These are phyloP conservation scores for Heliconius congener DNA, from an alignment of 1,140 invertebrate species.

Conservation along the genomic window DNA sequence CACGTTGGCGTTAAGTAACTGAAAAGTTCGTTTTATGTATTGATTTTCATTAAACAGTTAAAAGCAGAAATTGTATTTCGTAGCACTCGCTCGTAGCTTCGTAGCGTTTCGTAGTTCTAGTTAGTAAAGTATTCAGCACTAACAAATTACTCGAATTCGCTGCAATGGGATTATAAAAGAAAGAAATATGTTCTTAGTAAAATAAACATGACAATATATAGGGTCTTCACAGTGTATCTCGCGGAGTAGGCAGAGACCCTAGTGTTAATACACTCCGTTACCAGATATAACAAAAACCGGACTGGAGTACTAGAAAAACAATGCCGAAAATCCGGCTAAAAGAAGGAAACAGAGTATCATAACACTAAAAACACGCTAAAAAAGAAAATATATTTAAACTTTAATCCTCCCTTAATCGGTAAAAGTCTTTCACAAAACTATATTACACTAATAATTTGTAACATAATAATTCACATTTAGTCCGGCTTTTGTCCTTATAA, in stretches of 20 bases:
- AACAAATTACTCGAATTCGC: neutral
- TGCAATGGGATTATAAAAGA: no score
- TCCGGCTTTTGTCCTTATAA: conserved; percentile 1
- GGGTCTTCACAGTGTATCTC: no score
- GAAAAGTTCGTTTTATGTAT: no score
- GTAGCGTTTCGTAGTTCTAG: neutral
- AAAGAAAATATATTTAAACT: neutral
- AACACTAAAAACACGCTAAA: neutral
- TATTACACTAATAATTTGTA: neutral
- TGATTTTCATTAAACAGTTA: neutral
- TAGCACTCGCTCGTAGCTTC: neutral
- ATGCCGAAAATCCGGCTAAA: no score
- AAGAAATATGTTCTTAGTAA: neutral
- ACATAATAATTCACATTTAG: neutral
- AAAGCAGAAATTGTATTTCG: neutral
- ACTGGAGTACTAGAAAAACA: no score
- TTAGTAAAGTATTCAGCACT: neutral
- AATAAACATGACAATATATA: neutral
- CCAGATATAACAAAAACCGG: no score
- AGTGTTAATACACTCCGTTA: no score
- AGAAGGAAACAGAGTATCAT: neutral
- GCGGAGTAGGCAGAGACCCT: no score
- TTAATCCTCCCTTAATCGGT: neutral
- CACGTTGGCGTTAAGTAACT: no score
- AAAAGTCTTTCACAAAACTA: neutral